Conservation (phyloP, 1,140 invertebrate species). For the Asbolus verrucosus region DNA sequence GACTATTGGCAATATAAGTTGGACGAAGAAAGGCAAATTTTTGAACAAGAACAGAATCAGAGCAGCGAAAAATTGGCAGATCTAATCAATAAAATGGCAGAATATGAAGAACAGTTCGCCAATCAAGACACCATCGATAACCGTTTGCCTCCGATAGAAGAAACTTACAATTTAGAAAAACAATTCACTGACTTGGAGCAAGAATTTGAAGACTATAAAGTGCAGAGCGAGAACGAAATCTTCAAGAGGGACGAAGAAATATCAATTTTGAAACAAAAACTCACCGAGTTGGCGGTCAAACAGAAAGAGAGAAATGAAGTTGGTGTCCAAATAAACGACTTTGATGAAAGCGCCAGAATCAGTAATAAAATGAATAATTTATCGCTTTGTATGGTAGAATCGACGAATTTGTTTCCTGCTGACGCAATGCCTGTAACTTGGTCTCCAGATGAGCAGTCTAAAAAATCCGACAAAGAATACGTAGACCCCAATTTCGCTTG, state of each 20-base stretch:
- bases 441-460: slow-evolving; percentile 2
- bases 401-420: slow-evolving; percentile 52
- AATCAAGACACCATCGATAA: slow-evolving; percentile 65
- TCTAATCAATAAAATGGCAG: slow-evolving; percentile 78
- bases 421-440: slow-evolving; percentile 47
- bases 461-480: slow-evolving; percentile 8
- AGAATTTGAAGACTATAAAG: slow-evolving; percentile 73
- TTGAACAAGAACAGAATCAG: slow-evolving; percentile 80
- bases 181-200: slow-evolving; percentile 79
- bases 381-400: slow-evolving; percentile 45
- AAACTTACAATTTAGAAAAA: slow-evolving; percentile 79
- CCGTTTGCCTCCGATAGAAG: slow-evolving; percentile 80
- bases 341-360: slow-evolving; percentile 49
- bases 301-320: slow-evolving; percentile 51
- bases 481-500: neutral
- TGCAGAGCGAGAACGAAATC: slow-evolving; percentile 65
- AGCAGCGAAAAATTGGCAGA: slow-evolving; percentile 83
- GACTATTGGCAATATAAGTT: slow-evolving; percentile 86
- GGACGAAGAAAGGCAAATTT: slow-evolving; percentile 80
- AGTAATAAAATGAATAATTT: slow-evolving; percentile 56
- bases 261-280: slow-evolving; percentile 67
- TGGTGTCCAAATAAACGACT: slow-evolving; percentile 52
- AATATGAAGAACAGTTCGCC: slow-evolving; percentile 83
- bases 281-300: slow-evolving; percentile 61
- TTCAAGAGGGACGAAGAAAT: slow-evolving; percentile 70